Base-by-base conservation (phyloP, 2,113 vertebrate genomes). In the Scortum barcoo region DNA sequence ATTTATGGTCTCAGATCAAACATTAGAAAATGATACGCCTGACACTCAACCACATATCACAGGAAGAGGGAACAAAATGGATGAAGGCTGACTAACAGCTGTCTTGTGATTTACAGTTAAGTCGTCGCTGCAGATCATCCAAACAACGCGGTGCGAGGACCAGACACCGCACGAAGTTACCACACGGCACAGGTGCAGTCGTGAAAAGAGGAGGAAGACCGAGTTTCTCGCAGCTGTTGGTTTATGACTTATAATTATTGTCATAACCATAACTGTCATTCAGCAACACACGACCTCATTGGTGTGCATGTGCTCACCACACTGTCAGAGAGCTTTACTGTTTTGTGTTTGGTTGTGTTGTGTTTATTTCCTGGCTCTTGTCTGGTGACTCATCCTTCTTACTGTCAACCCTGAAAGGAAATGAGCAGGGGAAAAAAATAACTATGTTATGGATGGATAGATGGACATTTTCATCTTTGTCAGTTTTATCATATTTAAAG, bases 231-330 rank as follows among this genome's bases (percentile, higher is more conserved):
- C 89, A 92, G 86, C 88, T 93, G 90, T 71, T 72, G 78, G 44
- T 87, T 93, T 90, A 90, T 67, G 78, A 74, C 83, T 86, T 78
- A 75, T 83, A 92, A 89, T 93, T 88, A 93, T 71, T 81, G 88
- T 87, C 76, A 87, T 87, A 85, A 85, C 75, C 79, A 68, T 89
- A 89, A 88, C 79, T 88, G 88, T 88, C 90, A 88, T 30, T 84
- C 89, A 83, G 58, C 51, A 72, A 57, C 51, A 24, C 73, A 63
- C 2, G 50, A 68, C 57, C 80, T 86, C 79, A 75, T 84, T 81
- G 81, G 17, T 58, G 80, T 75, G 79, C 75, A 61, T 61, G 56
- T 75, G 76, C 71, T 86, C 78, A 51, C 56, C 78, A 54, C 63
- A 57, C 73, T 76, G 71, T 83, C 72, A 74, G 36, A 44, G 40